Evolutionary conservation across 2,797 vertebrate genomes (phyloP).

Genomic region (Siniperca undulata): DNA sequence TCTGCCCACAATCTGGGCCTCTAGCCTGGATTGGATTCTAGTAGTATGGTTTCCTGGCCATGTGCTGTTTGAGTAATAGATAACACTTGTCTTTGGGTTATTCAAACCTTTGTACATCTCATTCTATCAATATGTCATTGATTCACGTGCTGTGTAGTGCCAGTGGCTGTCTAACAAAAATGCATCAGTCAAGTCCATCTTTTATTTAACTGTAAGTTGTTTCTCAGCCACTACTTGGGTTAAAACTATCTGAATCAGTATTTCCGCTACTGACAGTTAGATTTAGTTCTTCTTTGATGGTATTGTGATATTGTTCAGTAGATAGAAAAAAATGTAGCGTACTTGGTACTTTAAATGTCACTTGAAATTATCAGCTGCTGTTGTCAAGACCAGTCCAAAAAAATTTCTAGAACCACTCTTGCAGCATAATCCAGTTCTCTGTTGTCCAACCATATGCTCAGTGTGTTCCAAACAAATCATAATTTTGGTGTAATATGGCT

Average conservation of each 20-base stretch:
- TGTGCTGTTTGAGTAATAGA: constrained; percentile 77
- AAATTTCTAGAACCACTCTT: neutral
- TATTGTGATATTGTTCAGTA: constrained; percentile 45
- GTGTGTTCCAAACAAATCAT: neutral
- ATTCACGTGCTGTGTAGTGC: constrained; percentile 34
- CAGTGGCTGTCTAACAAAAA: constrained; percentile 48
- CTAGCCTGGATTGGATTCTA: constrained; percentile 70
- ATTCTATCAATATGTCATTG: constrained; percentile 73
- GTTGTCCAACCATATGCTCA: neutral
- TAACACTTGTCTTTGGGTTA: constrained; percentile 80
- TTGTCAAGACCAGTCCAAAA: neutral
- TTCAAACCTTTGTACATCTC: constrained; percentile 77
- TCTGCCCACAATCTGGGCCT: constrained; percentile 75
- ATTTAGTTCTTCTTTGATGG: constrained; percentile 40
- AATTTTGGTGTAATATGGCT: neutral
- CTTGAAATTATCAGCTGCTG: constrained; percentile 39
- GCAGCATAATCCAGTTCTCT: neutral
- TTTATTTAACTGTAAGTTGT: constrained; percentile 45
- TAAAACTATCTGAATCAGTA: constrained; percentile 34
- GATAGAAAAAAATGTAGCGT: constrained; percentile 31
- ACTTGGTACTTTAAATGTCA: constrained; percentile 61
- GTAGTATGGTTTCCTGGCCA: constrained; percentile 58
- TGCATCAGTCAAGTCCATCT: constrained; percentile 46
- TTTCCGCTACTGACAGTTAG: constrained; percentile 49
- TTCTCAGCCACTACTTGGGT: constrained; percentile 22